Conservation (phyloP, 2,113 vertebrate genomes). For the Bagarius yarrelli region DNA sequence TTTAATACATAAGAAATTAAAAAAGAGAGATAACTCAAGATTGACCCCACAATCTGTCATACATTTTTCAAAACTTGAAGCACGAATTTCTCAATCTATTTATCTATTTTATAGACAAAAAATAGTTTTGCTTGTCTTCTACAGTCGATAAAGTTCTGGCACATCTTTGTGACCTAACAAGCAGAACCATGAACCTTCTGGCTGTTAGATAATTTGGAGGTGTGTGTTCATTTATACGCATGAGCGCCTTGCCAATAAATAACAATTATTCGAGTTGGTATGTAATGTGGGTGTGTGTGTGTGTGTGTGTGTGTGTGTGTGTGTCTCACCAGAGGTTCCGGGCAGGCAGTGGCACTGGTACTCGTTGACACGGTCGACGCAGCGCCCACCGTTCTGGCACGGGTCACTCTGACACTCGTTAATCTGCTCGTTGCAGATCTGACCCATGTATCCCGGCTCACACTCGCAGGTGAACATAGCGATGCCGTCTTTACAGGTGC, state of each 20-base stretch:
- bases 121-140: no score
- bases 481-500: constrained; percentile 86
- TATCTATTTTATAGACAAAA: no score
- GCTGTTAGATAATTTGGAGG: background rate
- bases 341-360: constrained; percentile 87
- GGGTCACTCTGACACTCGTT: constrained; percentile 88
- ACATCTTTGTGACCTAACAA: no score
- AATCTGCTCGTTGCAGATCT: constrained; percentile 88
- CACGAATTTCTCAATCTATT: no score
- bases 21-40: no score
- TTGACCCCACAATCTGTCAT: no score
- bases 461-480: constrained; percentile 86
- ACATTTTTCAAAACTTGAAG: no score
- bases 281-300: background rate
- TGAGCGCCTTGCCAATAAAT: background rate
- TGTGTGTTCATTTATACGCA: background rate
- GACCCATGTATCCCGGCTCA: constrained; percentile 82
- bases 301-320: background rate
- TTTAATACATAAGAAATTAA: no score
- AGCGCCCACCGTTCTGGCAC: constrained; percentile 86
- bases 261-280: background rate
- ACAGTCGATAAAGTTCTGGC: no score
- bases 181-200: no score
- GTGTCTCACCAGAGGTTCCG: constrained; percentile 78
- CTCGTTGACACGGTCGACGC: constrained; percentile 85